These are phyloP conservation scores for Hippocampus kuda DNA, from an alignment of 2,797 vertebrate genomes.

Conservation along the genomic window DNA sequence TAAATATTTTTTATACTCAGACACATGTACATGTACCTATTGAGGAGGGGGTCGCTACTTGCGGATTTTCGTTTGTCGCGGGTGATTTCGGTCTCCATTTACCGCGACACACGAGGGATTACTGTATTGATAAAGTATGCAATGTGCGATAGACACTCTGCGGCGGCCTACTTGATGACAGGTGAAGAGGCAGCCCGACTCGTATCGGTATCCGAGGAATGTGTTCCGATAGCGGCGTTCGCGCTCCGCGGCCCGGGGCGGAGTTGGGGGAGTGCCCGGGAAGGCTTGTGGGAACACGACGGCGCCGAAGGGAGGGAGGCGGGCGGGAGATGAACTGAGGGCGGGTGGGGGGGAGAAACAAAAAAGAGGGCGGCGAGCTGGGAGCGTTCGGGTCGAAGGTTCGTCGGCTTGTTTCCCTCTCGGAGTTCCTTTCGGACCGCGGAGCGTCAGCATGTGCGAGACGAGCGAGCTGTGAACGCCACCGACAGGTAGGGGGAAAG, in stretches of 20 bases:
- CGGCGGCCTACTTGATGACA: slow-evolving; percentile 1
- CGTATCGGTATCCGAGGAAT: slow-evolving; percentile 54
- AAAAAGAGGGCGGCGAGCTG: slow-evolving; percentile 7
- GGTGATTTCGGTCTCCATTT: too few relatives aligned
- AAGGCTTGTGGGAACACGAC: slow-evolving; percentile 46
- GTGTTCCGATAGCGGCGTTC: slow-evolving; percentile 32
- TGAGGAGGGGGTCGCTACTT: too few relatives aligned
- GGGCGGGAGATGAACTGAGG: not conserved
- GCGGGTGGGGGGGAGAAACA: not conserved
- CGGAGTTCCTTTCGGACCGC: slow-evolving; percentile 9
- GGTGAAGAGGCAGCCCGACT: slow-evolving; percentile 37
- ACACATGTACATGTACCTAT: too few relatives aligned
- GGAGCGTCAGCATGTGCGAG: slow-evolving; percentile 33
- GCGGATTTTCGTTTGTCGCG: too few relatives aligned
- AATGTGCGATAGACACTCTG: not conserved
- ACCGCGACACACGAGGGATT: too few relatives aligned
- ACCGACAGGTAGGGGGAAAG: slow-evolving; percentile 38
- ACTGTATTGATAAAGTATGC: not conserved
- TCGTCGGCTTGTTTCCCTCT: not conserved
- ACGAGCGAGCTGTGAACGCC: slow-evolving; percentile 23
- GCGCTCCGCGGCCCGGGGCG: slow-evolving; percentile 28
- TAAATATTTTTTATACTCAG: too few relatives aligned
- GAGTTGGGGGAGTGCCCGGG: slow-evolving; percentile 8
- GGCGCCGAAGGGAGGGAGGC: slow-evolving; percentile 10
- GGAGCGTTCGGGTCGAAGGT: slow-evolving; percentile 27